phyloP scores from a whole-genome alignment of 2,888 invertebrate species.

The Volucella zonaria region DNA sequence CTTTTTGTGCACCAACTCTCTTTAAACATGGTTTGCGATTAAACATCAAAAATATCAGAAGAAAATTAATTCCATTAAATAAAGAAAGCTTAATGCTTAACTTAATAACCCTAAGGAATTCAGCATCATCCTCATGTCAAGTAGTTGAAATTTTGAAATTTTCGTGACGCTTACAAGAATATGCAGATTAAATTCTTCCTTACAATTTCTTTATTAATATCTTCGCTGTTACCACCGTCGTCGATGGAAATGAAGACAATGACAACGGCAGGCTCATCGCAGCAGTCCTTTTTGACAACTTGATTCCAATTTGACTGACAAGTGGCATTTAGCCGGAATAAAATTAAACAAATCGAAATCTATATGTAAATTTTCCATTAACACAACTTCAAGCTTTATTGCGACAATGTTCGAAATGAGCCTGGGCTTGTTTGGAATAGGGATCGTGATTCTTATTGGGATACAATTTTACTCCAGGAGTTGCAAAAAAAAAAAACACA shows the following conservation, averaged over 20 bases:
- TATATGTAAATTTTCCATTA: slow-evolving; percentile 73
- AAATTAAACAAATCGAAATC: slow-evolving; percentile 73
- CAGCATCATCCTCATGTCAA: slow-evolving; percentile 52
- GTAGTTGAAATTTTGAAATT: slow-evolving; percentile 52
- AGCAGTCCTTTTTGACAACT: slow-evolving; percentile 69
- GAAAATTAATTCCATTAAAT: slow-evolving; percentile 32
- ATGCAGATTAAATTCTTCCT: slow-evolving; percentile 71
- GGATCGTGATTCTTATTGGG: not conserved
- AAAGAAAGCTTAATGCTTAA: slow-evolving; percentile 10
- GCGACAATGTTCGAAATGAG: slow-evolving; percentile 57
- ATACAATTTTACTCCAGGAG: slow-evolving; percentile 53
- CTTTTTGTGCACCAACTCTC: too few relatives aligned
- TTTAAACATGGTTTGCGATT: slow-evolving; percentile 1
- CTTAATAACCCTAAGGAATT: slow-evolving; percentile 66
- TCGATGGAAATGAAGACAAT: slow-evolving; percentile 15
- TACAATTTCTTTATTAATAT: slow-evolving; percentile 66
- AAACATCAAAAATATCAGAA: slow-evolving; percentile 1
- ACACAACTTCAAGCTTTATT: slow-evolving; percentile 63
- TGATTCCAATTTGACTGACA: slow-evolving; percentile 73
- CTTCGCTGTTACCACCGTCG: slow-evolving; percentile 7
- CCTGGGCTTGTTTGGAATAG: not conserved
- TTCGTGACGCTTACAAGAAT: slow-evolving; percentile 65
- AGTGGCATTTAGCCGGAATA: slow-evolving; percentile 71
- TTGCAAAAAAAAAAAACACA: slow-evolving; percentile 35
- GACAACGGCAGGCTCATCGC: slow-evolving; percentile 28